Evolutionary conservation across 2,797 vertebrate genomes (phyloP), one percentile per base, ranked within the genome.

Genomic region (Poecilia wingei): DNA sequence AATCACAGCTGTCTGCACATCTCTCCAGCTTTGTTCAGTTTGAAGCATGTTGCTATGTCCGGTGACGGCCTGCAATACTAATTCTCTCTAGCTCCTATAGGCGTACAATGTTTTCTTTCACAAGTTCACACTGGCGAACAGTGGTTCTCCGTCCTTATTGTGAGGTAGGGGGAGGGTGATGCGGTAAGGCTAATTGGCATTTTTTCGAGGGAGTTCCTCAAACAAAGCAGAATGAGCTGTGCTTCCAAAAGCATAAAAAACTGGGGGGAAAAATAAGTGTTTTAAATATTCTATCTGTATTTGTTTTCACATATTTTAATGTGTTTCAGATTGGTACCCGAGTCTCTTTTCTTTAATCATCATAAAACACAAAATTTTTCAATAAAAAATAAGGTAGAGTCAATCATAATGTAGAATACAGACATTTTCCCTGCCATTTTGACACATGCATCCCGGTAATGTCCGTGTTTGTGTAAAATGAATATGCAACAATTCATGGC

Each of bases 11-110:
- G 16, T 41, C 69, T 79, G 59, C 70, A 64, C 55, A 12, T 81
- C 66, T 82, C 73, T 72, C 28, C 70, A 41, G 66, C 49, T 78
- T 76, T 79, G 59, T 74, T 87, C 14, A 1, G 12, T 64, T 47
- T 59, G 69, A 20, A 31, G 66, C 66, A 73, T 43, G 36, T 41
- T 68, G 36, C 9, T 2, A 12, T 68, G 36, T 41, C 12, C 3
- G 16, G 13, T 25, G 39, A n/a, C 22, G 22, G 66, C 66, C 39
- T 20, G 59, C 59, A 68, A 43, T 22, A 68, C 64, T 10, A 43
- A 69, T 25, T 69, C 39, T 12, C 39, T 69, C 41, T 7, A 43
- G 39, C 12, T 5, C 66, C 66, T 41, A 22, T 43, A 13, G 10
- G 9, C 39, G 0, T 43, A 43, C 66, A 69, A 69, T n/a, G 36